These are phyloP conservation scores for Penaeus vannamei DNA, from an alignment of 1,140 invertebrate species.

Conservation along the genomic window DNA sequence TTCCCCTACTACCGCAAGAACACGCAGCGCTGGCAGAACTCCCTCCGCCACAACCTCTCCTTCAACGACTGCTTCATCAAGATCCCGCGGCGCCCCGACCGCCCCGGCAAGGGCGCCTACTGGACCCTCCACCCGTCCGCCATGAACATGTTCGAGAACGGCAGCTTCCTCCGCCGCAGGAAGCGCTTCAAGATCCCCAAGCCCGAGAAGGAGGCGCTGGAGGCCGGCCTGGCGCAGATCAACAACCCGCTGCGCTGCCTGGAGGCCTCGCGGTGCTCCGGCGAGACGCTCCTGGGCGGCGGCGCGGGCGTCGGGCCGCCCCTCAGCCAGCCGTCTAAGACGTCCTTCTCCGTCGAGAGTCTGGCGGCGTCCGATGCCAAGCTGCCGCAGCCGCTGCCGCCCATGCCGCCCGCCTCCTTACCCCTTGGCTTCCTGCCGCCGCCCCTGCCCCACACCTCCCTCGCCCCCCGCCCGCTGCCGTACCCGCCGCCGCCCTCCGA, in stretches of 20 bases:
- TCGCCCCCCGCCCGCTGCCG: conserved; percentile 36
- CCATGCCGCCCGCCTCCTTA: conserved; percentile 54
- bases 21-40: conserved; percentile 91
- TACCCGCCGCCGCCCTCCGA: conserved; percentile 28
- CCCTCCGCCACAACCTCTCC: conserved; percentile 87
- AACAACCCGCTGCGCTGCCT: conserved; percentile 53
- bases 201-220: conserved; percentile 81
- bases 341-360: conserved; percentile 65
- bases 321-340: conserved; percentile 42
- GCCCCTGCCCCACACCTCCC: conserved; percentile 32
- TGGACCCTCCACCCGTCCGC: conserved; percentile 83
- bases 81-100: conserved; percentile 84
- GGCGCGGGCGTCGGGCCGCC: neutral
- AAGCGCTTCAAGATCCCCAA: conserved; percentile 76
- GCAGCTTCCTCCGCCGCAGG: conserved; percentile 57
- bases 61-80: conserved; percentile 80
- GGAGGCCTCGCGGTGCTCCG: conserved; percentile 49
- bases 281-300: conserved; percentile 39
- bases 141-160: conserved; percentile 65
- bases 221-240: conserved; percentile 77
- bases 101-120: conserved; percentile 92
- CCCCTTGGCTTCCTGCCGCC: conserved; percentile 49
- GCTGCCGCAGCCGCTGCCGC: conserved; percentile 46
- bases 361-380: conserved; percentile 67
- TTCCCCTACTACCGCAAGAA: conserved; percentile 94